Percentiles rank a stretch among this genome's conserved stretches.
These are phyloP conservation scores for Pseudorasbora parva DNA, from an alignment of 2,113 vertebrate species.

Conservation along the genomic window DNA sequence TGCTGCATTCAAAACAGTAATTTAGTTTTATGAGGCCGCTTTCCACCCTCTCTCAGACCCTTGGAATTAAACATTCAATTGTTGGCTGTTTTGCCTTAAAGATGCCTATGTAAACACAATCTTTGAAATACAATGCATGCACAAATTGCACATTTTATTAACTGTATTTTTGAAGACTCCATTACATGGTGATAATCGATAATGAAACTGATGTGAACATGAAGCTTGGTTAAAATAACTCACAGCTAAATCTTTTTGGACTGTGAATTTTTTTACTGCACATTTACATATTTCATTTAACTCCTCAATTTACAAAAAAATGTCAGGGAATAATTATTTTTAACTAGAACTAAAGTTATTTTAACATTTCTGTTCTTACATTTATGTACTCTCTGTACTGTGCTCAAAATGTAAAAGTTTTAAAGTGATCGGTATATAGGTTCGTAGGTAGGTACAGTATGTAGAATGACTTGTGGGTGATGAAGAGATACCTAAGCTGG, in stretches of 20 bases:
- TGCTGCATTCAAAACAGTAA: slow-evolving; percentile 5
- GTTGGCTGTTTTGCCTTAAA: neutral
- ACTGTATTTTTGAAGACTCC: neutral
- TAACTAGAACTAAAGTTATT: neutral
- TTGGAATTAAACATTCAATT: neutral
- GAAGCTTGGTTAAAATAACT: slow-evolving; percentile 10
- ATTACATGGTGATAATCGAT: neutral
- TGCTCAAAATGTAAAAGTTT: neutral
- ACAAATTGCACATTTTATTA: neutral
- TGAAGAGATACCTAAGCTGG: neutral
- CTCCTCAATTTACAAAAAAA: neutral
- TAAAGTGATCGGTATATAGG: neutral
- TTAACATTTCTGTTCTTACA: neutral
- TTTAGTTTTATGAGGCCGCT: neutral
- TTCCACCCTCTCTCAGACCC: neutral
- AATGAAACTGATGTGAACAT: neutral
- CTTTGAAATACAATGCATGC: neutral
- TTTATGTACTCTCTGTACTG: too few species aligned
- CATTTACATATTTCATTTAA: neutral
- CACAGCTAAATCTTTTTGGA: neutral
- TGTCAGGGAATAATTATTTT: neutral
- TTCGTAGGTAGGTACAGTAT: neutral
- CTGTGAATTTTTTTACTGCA: neutral
- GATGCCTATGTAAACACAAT: neutral
- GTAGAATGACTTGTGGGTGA: neutral